Evolutionary conservation across 2,888 invertebrate genomes (phyloP), one percentile per base, ranked within the genome.

Genomic region (Cataglyphis rosenhaueri): DNA sequence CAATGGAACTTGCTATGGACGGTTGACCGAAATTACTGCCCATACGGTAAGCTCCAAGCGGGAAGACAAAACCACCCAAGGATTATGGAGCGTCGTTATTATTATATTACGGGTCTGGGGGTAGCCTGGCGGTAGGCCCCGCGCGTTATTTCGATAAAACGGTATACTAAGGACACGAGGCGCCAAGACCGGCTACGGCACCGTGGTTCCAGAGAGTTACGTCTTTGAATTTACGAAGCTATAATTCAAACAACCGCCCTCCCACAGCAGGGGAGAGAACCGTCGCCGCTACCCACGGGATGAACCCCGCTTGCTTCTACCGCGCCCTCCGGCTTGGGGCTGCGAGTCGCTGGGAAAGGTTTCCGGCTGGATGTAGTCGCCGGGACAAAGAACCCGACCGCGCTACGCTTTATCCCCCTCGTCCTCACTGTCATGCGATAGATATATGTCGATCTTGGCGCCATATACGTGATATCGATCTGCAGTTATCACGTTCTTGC

Each of bases 141-240:
- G 86, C 85, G 84, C 86, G 87, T 89, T 87, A 87, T 88, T 85
- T 87, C 88, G 87, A 88, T 88, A 89, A 89, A 92, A 90, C 86
- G 85, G 81, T 89, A 84, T 81, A 84, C 81, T 79, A 78, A 82
- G 74, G 83, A 81, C 64, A 71, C 70, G 65, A 61, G 41, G 55
- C 78, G 71, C 57, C 59, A 55, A 59, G 21, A 48, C 32, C 61
- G 52, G 52, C 70, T 61, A 68, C 73, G 61, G 76, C 18, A 65
- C 85, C 66, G 78, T 82, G 84, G 84, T 85, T 82, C 85, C 89
- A 88, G 82, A 85, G 91, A 21, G 21, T 89, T 90, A 87, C 87
- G 89, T 88, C 89, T 90, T 90, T 87, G 91, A 90, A 92, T 91
- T 90, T 92, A 89, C 90, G 87, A 89, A 91, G 90, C 91, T 86